phyloP scores from a whole-genome alignment of 2,797 vertebrate genomes.

The Odontamblyopus rebecca region DNA sequence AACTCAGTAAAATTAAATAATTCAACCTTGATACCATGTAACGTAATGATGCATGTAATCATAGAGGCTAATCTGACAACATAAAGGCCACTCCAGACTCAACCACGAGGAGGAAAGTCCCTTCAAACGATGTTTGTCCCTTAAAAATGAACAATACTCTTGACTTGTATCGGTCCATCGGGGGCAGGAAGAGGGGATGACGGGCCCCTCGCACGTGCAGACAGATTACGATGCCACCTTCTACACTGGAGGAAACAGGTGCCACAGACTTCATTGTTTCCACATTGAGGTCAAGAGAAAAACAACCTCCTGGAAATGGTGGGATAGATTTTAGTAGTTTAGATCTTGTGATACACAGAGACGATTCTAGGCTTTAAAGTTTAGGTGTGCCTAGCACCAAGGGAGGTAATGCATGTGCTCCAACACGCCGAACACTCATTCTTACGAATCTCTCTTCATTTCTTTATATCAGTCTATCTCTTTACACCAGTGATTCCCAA shows the following conservation, averaged over 20 bases:
- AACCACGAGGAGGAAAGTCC: slow-evolving; percentile 61
- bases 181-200: slow-evolving; percentile 64
- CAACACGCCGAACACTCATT: no score
- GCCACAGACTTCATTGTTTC: slow-evolving; percentile 70
- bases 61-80: no score
- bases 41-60: no score
- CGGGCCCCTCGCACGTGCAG: slow-evolving; percentile 52
- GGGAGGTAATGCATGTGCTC: no score
- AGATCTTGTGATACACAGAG: slow-evolving; percentile 41
- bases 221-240: slow-evolving; percentile 14
- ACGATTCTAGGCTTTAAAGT: no score
- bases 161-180: slow-evolving; percentile 52
- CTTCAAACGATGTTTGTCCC: slow-evolving; percentile 59
- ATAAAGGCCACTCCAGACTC: no score
- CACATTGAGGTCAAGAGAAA: slow-evolving; percentile 36
- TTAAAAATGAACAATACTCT: slow-evolving; percentile 48
- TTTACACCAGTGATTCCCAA: no score
- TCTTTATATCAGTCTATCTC: no score
- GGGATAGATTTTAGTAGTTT: slow-evolving; percentile 19
- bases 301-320: slow-evolving; percentile 30
- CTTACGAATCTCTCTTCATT: no score
- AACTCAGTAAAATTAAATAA: no score
- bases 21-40: no score
- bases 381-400: no score
- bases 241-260: slow-evolving; percentile 74